Evolutionary conservation across 2,113 vertebrate genomes (phyloP), one percentile per base, ranked within the genome.

Genomic region (Carlito syrichta): DNA sequence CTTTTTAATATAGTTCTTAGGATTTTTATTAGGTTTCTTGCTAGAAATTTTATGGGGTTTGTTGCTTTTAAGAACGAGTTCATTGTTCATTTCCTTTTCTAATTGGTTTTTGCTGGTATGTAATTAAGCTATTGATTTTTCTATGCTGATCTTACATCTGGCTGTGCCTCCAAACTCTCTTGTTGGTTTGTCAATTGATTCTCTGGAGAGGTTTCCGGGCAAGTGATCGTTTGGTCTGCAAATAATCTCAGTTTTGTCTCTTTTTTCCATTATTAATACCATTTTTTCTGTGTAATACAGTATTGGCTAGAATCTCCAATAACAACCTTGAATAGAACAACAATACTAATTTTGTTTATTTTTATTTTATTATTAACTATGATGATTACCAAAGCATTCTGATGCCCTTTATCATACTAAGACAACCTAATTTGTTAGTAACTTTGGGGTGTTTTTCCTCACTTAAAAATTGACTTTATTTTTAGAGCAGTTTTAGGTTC

Each of bases 1-100:
- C 77, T 93, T 84, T 63, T 91, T 86, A 89, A 73, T 58, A 20
- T 71, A 77, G 27, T 56, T 58, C 32, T 82, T 63, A 58, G 23
- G 50, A 27, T 77, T 89, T 82, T 71, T 43, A 60, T 76, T 94
- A 69, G 40, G 11, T 86, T 81, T 92, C 50, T 78, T 38, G 88
- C 82, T 54, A 79, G 48, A 19, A 71, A 82, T 69, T 94, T 93
- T 66, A 50, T 58, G 9, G 77, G 91, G 85, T 88, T 77, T 94
- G 60, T 58, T 96, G 52, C 38, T 89, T 69, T 77, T 71, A 90
- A 86, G 71, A 69, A 86, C 56, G 35, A 85, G 35, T 77, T 78
- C 73, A 82, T 90, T 83, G 73, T 74, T 77, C 43, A 83, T 79
- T 81, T 94, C 82, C 86, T 76, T 60, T 81, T 96, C 43, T 86